phyloP scores from a whole-genome alignment of 1,140 invertebrate genomes.

The Drosophila parabipectinata region DNA sequence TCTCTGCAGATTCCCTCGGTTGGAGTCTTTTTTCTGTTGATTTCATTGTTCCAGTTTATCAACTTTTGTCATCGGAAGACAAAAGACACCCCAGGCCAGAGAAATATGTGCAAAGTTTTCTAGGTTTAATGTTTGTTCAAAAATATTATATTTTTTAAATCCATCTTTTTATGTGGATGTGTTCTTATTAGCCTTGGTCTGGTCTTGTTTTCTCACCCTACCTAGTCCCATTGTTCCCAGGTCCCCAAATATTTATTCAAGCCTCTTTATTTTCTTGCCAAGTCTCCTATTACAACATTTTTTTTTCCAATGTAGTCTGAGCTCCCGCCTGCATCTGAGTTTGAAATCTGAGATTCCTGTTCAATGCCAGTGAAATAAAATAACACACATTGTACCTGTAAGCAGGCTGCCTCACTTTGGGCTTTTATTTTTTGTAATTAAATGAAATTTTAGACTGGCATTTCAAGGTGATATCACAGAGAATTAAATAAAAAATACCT shows the following conservation, averaged over 20 bases:
- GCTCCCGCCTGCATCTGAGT: constrained; percentile 50
- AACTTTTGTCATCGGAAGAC: constrained; percentile 39
- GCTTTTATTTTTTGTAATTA: constrained; percentile 68
- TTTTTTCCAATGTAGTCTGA: constrained; percentile 17
- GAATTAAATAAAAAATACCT: constrained; percentile 53
- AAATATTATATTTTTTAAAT: too few species aligned
- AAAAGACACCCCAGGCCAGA: constrained; percentile 36
- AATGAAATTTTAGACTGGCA: constrained; percentile 72
- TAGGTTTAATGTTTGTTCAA: neutral
- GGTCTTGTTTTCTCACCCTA: constrained; percentile 27
- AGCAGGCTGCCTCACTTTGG: constrained; percentile 2
- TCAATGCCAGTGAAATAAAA: constrained; percentile 59
- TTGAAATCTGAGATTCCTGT: constrained; percentile 78
- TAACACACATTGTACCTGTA: constrained; percentile 20
- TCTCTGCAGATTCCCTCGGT: neutral
- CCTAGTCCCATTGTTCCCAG: neutral
- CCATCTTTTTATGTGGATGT: neutral
- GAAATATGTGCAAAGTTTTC: constrained; percentile 30
- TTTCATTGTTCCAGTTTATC: constrained; percentile 50
- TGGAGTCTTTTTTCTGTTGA: constrained; percentile 24
- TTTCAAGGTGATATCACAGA: constrained; percentile 25
- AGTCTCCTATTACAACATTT: constrained; percentile 36
- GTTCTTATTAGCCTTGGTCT: constrained; percentile 46
- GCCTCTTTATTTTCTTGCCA: constrained; percentile 32
- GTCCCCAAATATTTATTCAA: constrained; percentile 1